A percentile compares a stretch with the other conserved stretches of the same genome.
These are phyloP conservation scores for Paedocypris sp. DNA, from an alignment of 2,113 vertebrate genomes.

Conservation along the genomic window DNA sequence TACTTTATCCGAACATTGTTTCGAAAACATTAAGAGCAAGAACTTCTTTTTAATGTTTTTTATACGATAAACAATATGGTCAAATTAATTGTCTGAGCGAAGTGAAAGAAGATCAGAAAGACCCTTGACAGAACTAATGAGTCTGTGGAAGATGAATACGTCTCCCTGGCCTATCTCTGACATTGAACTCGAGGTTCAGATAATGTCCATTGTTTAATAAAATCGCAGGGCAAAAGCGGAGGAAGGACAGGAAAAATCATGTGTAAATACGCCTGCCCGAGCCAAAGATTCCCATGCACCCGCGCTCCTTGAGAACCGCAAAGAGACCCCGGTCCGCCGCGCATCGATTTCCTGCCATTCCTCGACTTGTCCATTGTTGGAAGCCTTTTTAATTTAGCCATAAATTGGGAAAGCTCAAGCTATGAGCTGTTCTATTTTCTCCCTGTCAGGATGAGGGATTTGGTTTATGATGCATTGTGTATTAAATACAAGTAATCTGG, in stretches of 20 bases:
- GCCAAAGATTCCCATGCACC: conserved; percentile 73
- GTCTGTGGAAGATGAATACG: conserved; percentile 82
- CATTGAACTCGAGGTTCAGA: conserved; percentile 91
- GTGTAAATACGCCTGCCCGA: conserved; percentile 76
- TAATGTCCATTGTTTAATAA: conserved; percentile 85
- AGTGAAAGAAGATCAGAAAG: conserved; percentile 25
- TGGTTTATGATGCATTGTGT: conserved; percentile 99
- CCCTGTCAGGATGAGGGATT: conserved; percentile 99
- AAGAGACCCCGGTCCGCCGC: conserved; percentile 65
- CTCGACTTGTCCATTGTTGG: conserved; percentile 78
- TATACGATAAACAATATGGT: neutral
- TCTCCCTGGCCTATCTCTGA: conserved; percentile 75
- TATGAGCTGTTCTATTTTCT: conserved; percentile 99
- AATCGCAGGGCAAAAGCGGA: conserved; percentile 60
- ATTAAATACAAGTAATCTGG: conserved; percentile 99
- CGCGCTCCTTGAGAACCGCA: conserved; percentile 72
- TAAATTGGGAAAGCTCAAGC: conserved; percentile 93
- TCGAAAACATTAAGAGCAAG: too few relatives aligned
- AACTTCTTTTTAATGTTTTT: too few relatives aligned
- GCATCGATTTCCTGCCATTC: conserved; percentile 84
- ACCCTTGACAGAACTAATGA: conserved; percentile 53
- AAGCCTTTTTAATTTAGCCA: conserved; percentile 92
- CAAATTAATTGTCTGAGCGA: neutral
- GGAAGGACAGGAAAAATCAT: conserved; percentile 78
- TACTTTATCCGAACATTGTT: too few relatives aligned